Evolutionary conservation across 2,797 vertebrate species (phyloP), one percentile per base, ranked within the genome.

Genomic region (Falco berigora): DNA sequence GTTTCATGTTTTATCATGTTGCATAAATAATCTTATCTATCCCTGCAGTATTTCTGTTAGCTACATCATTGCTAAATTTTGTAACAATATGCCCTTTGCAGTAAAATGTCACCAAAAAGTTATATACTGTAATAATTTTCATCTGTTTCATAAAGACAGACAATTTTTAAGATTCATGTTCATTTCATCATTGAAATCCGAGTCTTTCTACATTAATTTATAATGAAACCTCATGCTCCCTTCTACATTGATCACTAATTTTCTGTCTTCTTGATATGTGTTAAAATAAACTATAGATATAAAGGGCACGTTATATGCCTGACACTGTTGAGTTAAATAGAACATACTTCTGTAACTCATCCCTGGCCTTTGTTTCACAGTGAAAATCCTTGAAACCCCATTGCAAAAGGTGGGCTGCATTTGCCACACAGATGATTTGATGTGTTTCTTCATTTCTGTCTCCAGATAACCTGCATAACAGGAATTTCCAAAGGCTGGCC

Each of bases 241-340:
- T 95, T 95, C 94, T 94, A 91, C 96, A 96, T 89, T 96, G 94
- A 94, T 97, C 95, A 93, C 93, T 96, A 96, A 96, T 96, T 96
- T 95, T 91, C 93, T 96, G 95, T 96, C 96, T 71, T 94, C 95
- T 96, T 97, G 96, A 95, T 96, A 96, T 92, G 96, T 97, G 95
- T 96, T 97, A 97, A 96, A 97, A 97, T 96, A 97, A 97, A 97
- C 97, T 95, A 89, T 93, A 91, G 96, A 87, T 96, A 94, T 74
- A 97, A 96, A 97, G 97, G 96, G 96, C 95, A 97, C 69, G 77
- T 96, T 97, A 93, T 92, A 50, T 52, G 85, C 92, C 91, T 96
- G 95, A 96, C 93, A 94, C 86, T 38, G 66, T 52, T 91, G 92
- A 93, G 96, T 97, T 97, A 95, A 94, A 94, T 81, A 86, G 94